phyloP scores from a whole-genome alignment of 2,888 invertebrate genomes.

The Hirudinaria manillensis region DNA sequence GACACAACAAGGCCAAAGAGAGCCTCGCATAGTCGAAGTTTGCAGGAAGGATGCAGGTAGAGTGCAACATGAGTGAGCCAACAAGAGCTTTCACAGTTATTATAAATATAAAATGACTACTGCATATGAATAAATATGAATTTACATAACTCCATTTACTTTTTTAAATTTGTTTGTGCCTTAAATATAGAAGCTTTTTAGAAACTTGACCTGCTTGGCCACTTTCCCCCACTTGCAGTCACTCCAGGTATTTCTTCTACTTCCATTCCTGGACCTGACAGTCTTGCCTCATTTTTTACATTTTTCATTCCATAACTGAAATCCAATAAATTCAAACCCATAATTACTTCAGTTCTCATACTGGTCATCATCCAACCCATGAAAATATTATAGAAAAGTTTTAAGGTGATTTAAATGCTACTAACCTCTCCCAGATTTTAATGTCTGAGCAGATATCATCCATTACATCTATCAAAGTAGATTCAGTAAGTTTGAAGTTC shows the following conservation, averaged over 20 bases:
- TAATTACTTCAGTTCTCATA: not conserved
- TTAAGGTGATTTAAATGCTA: not conserved
- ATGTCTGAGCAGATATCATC: slow-evolving; percentile 43
- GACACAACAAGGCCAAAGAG: too few relatives aligned
- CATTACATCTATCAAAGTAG: slow-evolving; percentile 44
- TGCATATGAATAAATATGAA: too few relatives aligned
- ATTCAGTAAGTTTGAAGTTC: slow-evolving; percentile 44
- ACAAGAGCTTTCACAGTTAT: too few relatives aligned
- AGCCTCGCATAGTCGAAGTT: too few relatives aligned
- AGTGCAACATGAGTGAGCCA: too few relatives aligned
- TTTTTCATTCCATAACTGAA: slow-evolving; percentile 52
- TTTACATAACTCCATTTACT: too few relatives aligned
- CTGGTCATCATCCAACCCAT: too few relatives aligned
- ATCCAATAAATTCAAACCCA: not conserved
- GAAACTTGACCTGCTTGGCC: slow-evolving; percentile 48
- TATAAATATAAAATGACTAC: too few relatives aligned
- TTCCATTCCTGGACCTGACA: slow-evolving; percentile 52
- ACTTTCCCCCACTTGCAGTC: slow-evolving; percentile 53
- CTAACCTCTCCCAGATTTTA: slow-evolving; percentile 38
- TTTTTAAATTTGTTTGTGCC: too few relatives aligned
- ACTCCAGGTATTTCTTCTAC: slow-evolving; percentile 48
- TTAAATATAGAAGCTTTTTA: too few relatives aligned
- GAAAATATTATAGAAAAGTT: too few relatives aligned
- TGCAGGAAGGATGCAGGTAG: too few relatives aligned
- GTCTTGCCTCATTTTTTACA: slow-evolving; percentile 45